phyloP scores from a whole-genome alignment of 2,113 vertebrate species.

The Xiphophorus couchianus region DNA sequence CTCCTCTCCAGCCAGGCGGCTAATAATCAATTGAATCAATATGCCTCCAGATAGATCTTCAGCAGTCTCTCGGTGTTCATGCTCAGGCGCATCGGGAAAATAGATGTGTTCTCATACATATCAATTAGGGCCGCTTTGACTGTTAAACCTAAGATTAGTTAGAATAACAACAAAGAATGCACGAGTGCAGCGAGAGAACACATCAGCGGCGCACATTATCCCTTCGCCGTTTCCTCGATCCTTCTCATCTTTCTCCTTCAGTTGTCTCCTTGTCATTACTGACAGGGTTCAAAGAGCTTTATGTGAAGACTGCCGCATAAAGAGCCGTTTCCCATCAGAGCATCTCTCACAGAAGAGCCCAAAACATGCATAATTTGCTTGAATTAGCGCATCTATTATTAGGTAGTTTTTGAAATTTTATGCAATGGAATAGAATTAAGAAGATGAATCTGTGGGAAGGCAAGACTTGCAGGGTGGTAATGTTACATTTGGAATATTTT shows the following conservation, averaged over 20 bases:
- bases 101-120: conserved; percentile 25
- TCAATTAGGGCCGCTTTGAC: conserved; percentile 36
- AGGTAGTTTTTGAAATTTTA: conserved; percentile 44
- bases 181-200: conserved; percentile 23
- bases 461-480: background rate
- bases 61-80: conserved; percentile 17
- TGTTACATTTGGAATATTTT: background rate
- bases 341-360: conserved; percentile 42
- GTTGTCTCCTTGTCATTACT: conserved; percentile 54
- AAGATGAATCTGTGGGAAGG: conserved; percentile 22
- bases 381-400: conserved; percentile 70
- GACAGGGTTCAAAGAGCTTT: conserved; percentile 62
- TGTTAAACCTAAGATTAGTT: conserved; percentile 46
- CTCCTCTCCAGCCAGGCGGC: conserved; percentile 44
- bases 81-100: conserved; percentile 21
- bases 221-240: conserved; percentile 34
- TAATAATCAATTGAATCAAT: conserved; percentile 72
- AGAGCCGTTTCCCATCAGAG: conserved; percentile 64
- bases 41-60: conserved; percentile 20
- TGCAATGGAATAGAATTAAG: conserved; percentile 40
- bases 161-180: conserved; percentile 34
- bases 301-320: conserved; percentile 57
- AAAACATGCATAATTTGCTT: conserved; percentile 64
- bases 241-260: conserved; percentile 52
- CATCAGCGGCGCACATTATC: conserved; percentile 41